A percentile compares a stretch with the other conserved stretches of the same genome.
Conservation (phyloP, 2,113 vertebrate species). For the Pomatorhinus ruficollis region DNA sequence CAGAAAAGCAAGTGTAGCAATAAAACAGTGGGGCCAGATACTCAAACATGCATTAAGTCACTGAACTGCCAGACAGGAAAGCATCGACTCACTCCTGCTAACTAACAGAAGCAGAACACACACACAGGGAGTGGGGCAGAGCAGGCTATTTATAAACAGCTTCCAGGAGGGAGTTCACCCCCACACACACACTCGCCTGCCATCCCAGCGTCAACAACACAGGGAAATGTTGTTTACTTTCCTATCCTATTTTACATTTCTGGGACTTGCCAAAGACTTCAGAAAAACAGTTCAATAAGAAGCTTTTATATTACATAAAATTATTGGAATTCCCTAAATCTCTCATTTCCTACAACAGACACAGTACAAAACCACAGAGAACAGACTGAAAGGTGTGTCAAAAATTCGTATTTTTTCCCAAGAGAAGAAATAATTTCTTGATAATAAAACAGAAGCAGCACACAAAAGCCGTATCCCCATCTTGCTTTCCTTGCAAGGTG, state of each 20-base stretch:
- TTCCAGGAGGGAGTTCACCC: conserved; percentile 13
- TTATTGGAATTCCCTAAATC: background rate
- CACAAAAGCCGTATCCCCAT: background rate
- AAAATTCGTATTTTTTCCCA: background rate
- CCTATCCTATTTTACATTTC: background rate
- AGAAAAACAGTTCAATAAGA: background rate
- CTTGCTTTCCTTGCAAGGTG: background rate
- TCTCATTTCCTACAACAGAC: background rate
- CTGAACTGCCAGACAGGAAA: conserved; percentile 43
- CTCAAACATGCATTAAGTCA: conserved; percentile 15
- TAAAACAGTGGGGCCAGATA: conserved; percentile 1
- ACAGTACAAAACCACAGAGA: background rate
- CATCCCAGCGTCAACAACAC: background rate
- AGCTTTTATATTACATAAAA: background rate
- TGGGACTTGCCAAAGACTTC: background rate
- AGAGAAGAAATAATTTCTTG: background rate
- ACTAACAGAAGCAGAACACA: conserved; percentile 16
- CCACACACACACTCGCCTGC: background rate
- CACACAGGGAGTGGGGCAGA: background rate
- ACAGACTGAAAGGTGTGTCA: background rate
- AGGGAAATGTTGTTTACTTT: background rate
- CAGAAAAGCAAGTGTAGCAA: background rate
- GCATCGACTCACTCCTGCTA: background rate
- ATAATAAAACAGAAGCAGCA: background rate
- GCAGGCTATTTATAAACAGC: conserved; percentile 20